Percentiles rank a stretch among this genome's conserved stretches.
phyloP scores from a whole-genome alignment of 2,888 invertebrate species.

The Lasioglossum vierecki region DNA sequence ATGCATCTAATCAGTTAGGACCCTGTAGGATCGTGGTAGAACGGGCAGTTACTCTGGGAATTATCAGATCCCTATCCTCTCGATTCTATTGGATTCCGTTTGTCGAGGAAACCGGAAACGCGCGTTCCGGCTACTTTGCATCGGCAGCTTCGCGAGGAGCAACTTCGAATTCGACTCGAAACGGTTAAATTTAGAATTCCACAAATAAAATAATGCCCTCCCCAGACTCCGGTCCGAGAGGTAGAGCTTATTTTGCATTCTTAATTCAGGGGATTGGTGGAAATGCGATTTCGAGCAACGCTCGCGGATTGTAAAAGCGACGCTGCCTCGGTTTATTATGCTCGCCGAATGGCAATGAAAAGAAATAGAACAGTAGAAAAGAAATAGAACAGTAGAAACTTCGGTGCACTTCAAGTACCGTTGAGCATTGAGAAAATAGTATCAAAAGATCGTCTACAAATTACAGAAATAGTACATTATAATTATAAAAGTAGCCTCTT shows the following conservation, averaged over 20 bases:
- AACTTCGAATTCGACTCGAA: constrained; percentile 5
- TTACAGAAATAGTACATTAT: no score
- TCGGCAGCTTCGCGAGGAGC: neutral
- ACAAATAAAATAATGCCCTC: constrained; percentile 16
- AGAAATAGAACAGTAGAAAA: neutral
- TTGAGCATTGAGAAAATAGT: neutral
- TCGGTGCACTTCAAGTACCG: neutral
- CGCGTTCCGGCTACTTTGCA: neutral
- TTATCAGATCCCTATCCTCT: neutral
- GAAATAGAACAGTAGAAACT: neutral
- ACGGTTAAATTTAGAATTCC: constrained; percentile 29
- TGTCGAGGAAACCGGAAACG: neutral
- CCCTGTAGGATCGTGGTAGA: neutral
- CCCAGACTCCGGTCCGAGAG: neutral
- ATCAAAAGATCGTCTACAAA: neutral
- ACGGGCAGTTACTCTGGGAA: neutral
- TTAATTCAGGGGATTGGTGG: neutral
- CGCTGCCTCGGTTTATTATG: neutral
- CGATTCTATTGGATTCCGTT: neutral
- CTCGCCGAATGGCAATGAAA: neutral
- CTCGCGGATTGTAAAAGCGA: neutral
- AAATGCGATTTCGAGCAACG: neutral
- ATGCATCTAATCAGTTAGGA: constrained; percentile 2
- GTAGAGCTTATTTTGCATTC: constrained; percentile 4
- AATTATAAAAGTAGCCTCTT: no score